Evolutionary conservation across 2,888 invertebrate genomes (phyloP), one percentile per base, ranked within the genome.

Genomic region (Bellardia pandia): DNA sequence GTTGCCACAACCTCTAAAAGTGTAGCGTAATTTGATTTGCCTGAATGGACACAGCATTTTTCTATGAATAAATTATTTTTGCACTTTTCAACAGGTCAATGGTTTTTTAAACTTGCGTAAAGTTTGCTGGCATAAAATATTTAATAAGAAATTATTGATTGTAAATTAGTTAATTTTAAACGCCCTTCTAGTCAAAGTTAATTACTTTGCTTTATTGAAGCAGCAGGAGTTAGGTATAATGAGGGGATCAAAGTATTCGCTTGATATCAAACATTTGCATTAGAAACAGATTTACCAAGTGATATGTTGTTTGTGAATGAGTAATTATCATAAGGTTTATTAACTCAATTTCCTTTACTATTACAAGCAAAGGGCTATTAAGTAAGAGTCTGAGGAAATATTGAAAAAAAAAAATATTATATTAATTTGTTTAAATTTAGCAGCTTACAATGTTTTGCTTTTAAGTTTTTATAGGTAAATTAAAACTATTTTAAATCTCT

Each of bases 61-160:
- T 60, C 58, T 30, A 33, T 60, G 33, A 33, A 60, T 60, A 60
- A 60, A 60, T 60, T 14, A 56, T 56, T 60, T 60, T 60, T 60
- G 33, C 14, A 60, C 16, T 64, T 64, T 40, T 64, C 64, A 64
- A 40, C 40, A 40, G 64, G 64, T 64, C 40, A 64, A 9, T 64
- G n/a, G 4, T 1, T 62, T 37, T 33, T 62, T 37, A 16, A 9
- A n/a, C 16, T 37, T 62, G 4, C n/a, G n/a, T 14, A 40, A 64
- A n/a, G 11, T 64, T 11, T 11, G n/a, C 14, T 16, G n/a, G n/a
- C 4, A 16, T 3, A 40, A 40, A 64, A 64, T 40, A 64, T 64
- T 64, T 64, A 64, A 64, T 64, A 8, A 16, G 64, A 64, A 64
- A 64, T 64, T n/a, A 64, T 40, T 64, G 64, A 64, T 40, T 64